These are phyloP conservation scores for Tethea ocularis DNA, from an alignment of 2,888 invertebrate species.

Conservation along the genomic window DNA sequence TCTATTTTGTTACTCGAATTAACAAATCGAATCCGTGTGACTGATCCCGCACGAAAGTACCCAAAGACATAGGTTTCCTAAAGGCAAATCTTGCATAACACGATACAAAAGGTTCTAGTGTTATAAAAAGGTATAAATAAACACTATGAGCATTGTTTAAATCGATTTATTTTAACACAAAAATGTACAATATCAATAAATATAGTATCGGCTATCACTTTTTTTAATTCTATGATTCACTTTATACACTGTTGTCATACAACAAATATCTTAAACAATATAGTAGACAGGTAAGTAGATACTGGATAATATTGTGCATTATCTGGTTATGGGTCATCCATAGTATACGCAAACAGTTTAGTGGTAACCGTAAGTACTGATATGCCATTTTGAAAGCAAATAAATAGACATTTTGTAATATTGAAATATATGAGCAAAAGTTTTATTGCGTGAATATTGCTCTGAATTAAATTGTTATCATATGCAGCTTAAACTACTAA, in stretches of 20 bases:
- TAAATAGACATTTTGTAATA: too few species aligned
- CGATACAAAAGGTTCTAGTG: neutral
- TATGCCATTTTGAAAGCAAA: neutral
- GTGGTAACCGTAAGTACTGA: neutral
- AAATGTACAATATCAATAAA: conserved; percentile 82
- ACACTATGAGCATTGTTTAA: conserved; percentile 42
- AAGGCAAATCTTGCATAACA: too few species aligned
- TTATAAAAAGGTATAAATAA: conserved; percentile 12
- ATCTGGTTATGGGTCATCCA: conserved; percentile 28
- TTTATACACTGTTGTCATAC: conserved; percentile 75
- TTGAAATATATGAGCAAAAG: neutral
- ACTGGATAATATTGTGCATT: conserved; percentile 35
- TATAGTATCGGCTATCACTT: conserved; percentile 76
- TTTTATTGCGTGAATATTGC: conserved; percentile 5
- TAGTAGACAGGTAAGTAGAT: too few species aligned
- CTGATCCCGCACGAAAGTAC: too few species aligned
- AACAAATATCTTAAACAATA: conserved; percentile 39
- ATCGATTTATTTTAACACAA: conserved; percentile 80
- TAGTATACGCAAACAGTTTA: conserved; percentile 21
- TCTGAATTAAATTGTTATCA: neutral
- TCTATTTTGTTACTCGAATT: too few species aligned
- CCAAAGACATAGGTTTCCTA: too few species aligned
- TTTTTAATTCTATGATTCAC: conserved; percentile 61
- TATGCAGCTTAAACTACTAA: neutral
- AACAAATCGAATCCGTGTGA: too few species aligned